Percentiles rank a stretch among this genome's conserved stretches.
phyloP scores from a whole-genome alignment of 2,113 vertebrate species.

The Okapia johnstoni region DNA sequence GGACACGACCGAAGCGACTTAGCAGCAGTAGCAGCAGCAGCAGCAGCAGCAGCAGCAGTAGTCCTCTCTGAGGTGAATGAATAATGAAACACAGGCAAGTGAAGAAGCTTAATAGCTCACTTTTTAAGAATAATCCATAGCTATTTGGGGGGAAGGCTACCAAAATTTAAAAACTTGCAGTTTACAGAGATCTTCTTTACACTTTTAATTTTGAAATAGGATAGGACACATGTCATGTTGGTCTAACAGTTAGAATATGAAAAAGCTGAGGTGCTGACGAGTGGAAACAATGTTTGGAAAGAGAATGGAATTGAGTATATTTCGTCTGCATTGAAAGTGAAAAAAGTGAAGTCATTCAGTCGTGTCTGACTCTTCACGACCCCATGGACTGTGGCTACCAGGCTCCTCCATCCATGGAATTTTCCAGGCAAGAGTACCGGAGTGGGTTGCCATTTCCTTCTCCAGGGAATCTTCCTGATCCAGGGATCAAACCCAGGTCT shows the following conservation, averaged over 20 bases:
- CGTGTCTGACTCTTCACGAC: accelerated
- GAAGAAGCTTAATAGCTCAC: neutral
- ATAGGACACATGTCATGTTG: neutral
- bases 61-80: conserved; percentile 18
- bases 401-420: neutral
- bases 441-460: neutral
- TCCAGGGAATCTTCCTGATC: neutral
- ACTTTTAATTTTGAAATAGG: neutral
- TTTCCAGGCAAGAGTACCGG: neutral
- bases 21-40: neutral
- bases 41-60: neutral
- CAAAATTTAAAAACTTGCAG: neutral
- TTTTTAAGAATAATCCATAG: conserved; percentile 1
- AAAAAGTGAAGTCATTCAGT: neutral
- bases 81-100: conserved; percentile 13
- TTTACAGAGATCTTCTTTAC: neutral
- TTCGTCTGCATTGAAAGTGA: neutral
- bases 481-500: neutral
- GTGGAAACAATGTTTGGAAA: neutral
- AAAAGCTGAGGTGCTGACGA: neutral
- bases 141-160: neutral
- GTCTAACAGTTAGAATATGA: neutral
- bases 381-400: neutral
- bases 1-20: too few species aligned
- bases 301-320: neutral